Evolutionary conservation across 1,140 invertebrate species (phyloP).

Genomic region (Apis florea): DNA sequence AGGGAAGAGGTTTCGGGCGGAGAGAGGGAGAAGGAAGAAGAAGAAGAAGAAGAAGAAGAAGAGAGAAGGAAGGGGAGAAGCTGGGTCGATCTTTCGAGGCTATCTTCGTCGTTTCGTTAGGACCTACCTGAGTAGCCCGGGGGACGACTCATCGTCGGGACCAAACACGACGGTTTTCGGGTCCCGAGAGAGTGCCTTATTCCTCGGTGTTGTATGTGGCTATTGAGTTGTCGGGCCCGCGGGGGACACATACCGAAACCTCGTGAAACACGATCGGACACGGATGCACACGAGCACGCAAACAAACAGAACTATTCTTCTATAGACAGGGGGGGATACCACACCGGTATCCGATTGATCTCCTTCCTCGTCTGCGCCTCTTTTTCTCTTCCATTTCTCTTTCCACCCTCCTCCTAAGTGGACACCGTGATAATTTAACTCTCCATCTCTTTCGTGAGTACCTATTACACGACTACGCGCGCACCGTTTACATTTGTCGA

Average conservation of each 20-base stretch:
- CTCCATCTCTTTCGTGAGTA: slow-evolving; percentile 57
- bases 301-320: slow-evolving; percentile 71
- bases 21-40: slow-evolving; percentile 14
- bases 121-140: slow-evolving; percentile 71
- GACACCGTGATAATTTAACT: slow-evolving; percentile 62
- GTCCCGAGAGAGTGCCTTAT: slow-evolving; percentile 59
- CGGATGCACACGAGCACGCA: slow-evolving; percentile 71
- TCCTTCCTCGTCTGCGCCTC: slow-evolving; percentile 23
- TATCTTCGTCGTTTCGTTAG: slow-evolving; percentile 61
- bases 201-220: slow-evolving; percentile 65
- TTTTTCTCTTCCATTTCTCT: slow-evolving; percentile 30
- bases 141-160: slow-evolving; percentile 61
- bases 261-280: slow-evolving; percentile 74
- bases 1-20: background rate
- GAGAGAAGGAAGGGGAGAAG: background rate
- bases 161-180: slow-evolving; percentile 59
- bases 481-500: slow-evolving; percentile 21
- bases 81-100: slow-evolving; percentile 12
- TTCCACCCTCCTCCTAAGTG: slow-evolving; percentile 40
- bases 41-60: too few species aligned
- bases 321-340: slow-evolving; percentile 44
- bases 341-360: slow-evolving; percentile 62
- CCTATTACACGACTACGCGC: too few species aligned
- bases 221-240: slow-evolving; percentile 73
- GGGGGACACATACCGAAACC: slow-evolving; percentile 69